These are phyloP conservation scores for Montipora sp. DNA, from an alignment of 64 coral and sea anemone genomes.

Conservation along the genomic window DNA sequence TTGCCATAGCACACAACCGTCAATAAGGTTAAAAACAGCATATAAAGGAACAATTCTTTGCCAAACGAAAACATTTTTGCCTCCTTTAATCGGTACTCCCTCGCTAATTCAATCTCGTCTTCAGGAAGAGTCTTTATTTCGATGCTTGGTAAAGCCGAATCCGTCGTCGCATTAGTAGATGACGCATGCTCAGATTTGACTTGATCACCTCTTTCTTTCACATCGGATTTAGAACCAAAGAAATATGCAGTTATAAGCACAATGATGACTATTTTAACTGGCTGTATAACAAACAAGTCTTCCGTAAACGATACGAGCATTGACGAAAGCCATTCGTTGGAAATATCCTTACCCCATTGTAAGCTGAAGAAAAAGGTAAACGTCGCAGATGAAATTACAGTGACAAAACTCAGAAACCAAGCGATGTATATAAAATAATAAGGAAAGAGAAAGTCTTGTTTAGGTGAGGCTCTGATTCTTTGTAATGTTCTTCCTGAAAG, in stretches of 20 bases:
- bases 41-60: slow-evolving; percentile 15
- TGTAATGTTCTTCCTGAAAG: not conserved
- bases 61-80: slow-evolving; percentile 53
- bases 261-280: slow-evolving; percentile 54
- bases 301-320: slow-evolving; percentile 73
- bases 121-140: slow-evolving; percentile 19
- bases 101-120: slow-evolving; percentile 15
- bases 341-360: slow-evolving; percentile 74
- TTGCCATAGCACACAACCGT: slow-evolving; percentile 42
- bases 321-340: slow-evolving; percentile 69
- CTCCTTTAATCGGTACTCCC: slow-evolving; percentile 64
- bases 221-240: slow-evolving; percentile 10
- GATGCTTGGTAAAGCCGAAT: not conserved
- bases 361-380: slow-evolving; percentile 76
- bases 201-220: not conserved
- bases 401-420: slow-evolving; percentile 40
- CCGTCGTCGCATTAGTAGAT: not conserved
- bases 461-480: not conserved
- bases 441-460: slow-evolving; percentile 20
- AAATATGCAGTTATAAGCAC: slow-evolving; percentile 48
- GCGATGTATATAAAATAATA: slow-evolving; percentile 59
- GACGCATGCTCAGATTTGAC: not conserved
- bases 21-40: slow-evolving; percentile 47
- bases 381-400: slow-evolving; percentile 6
- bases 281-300: slow-evolving; percentile 70